phyloP scores from a whole-genome alignment of 2,888 invertebrate genomes.

The Melinaea marsaeus region DNA sequence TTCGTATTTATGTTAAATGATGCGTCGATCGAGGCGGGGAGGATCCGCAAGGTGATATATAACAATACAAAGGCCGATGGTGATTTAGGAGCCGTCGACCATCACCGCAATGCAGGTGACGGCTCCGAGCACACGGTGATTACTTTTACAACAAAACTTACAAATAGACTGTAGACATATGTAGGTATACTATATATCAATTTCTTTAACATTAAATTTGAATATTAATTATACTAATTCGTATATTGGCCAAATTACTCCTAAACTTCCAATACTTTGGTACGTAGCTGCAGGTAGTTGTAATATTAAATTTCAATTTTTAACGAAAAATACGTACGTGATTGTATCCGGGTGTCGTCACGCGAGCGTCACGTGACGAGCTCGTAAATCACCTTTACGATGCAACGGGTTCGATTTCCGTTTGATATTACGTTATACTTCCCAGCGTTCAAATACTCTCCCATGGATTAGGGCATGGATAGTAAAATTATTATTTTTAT shows the following conservation, averaged over 20 bases:
- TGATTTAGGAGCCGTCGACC: conserved; percentile 1
- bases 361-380: conserved; percentile 13
- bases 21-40: not conserved
- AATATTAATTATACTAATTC: too few species aligned
- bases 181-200: too few species aligned
- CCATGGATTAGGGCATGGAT: not conserved
- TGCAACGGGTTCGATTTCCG: conserved; percentile 21
- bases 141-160: not conserved
- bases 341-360: too few species aligned
- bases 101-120: conserved; percentile 3
- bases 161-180: not conserved
- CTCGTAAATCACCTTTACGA: conserved; percentile 25
- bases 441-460: not conserved
- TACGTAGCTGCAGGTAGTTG: too few species aligned
- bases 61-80: conserved; percentile 1
- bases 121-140: not conserved
- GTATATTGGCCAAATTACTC: too few species aligned
- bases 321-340: too few species aligned
- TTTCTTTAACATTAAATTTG: too few species aligned
- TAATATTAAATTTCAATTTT: too few species aligned
- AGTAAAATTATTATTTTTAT: too few species aligned
- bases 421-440: conserved; percentile 14
- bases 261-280: too few species aligned
- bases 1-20: not conserved
- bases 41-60: not conserved